phyloP scores from a whole-genome alignment of 1,140 invertebrate genomes.

The Drosophila asahinai region DNA sequence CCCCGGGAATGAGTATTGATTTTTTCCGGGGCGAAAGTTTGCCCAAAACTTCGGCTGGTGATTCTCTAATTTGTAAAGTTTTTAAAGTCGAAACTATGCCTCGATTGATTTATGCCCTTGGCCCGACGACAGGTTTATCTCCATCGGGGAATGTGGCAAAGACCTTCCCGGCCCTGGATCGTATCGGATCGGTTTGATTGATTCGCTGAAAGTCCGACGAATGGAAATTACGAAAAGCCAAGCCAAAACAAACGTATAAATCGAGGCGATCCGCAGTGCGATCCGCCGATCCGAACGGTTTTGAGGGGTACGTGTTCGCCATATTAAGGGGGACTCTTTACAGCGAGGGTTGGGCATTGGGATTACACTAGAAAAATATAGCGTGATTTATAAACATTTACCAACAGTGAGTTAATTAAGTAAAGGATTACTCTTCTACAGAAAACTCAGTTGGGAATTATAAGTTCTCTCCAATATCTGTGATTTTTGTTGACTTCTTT shows the following conservation, averaged over 20 bases:
- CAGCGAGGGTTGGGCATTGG: constrained; percentile 30
- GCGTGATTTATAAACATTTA: not conserved
- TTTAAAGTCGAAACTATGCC: constrained; percentile 48
- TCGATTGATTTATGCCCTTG: constrained; percentile 69
- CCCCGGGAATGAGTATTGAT: constrained; percentile 60
- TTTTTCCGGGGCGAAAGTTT: constrained; percentile 60
- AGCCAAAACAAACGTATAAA: constrained; percentile 73
- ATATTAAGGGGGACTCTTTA: constrained; percentile 44
- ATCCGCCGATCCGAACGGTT: constrained; percentile 66
- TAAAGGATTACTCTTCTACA: no score
- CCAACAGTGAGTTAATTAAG: not conserved
- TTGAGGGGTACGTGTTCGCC: constrained; percentile 47
- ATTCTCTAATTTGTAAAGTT: constrained; percentile 63
- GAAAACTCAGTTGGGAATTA: not conserved
- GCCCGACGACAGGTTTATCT: constrained; percentile 73
- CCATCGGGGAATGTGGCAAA: constrained; percentile 54
- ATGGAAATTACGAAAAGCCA: constrained; percentile 69
- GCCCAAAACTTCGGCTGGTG: constrained; percentile 21
- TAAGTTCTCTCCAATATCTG: not conserved
- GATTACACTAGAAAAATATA: constrained; percentile 9
- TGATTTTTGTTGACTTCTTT: no score
- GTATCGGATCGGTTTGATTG: constrained; percentile 55
- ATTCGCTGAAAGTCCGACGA: constrained; percentile 72
- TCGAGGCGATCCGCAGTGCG: constrained; percentile 29
- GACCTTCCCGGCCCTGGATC: constrained; percentile 53